These are phyloP conservation scores for Dasyprocta punctata DNA, from an alignment of 2,113 vertebrate species.

Conservation along the genomic window DNA sequence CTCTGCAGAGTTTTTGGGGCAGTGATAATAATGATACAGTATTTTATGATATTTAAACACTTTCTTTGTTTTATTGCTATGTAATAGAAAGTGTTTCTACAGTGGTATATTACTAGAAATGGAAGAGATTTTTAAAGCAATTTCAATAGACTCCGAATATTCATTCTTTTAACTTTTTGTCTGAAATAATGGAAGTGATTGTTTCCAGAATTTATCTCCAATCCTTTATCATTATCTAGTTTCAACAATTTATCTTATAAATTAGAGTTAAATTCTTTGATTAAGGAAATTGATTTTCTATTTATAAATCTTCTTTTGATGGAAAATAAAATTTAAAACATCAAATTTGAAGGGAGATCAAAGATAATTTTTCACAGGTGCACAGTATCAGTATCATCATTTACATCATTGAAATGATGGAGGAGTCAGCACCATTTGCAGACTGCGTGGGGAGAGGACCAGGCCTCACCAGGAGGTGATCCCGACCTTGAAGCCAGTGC, in stretches of 20 bases:
- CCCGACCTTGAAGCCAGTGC: too few relatives aligned
- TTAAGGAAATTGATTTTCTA: background rate
- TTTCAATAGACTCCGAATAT: background rate
- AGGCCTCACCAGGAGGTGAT: too few relatives aligned
- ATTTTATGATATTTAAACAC: background rate
- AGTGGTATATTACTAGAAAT: background rate
- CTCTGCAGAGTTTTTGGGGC: background rate
- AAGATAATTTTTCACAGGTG: background rate
- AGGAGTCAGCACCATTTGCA: too few relatives aligned
- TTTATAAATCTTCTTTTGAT: background rate
- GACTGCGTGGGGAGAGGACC: too few relatives aligned
- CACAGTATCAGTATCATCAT: background rate
- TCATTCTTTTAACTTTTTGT: background rate
- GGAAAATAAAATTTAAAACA: background rate
- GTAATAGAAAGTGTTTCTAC: background rate
- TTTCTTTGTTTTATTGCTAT: background rate
- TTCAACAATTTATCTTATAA: constrained; percentile 14
- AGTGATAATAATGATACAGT: background rate
- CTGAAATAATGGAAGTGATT: background rate
- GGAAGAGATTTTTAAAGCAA: background rate
- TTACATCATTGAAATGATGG: background rate
- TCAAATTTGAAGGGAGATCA: background rate
- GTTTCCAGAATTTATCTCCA: background rate
- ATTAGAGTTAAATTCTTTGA: background rate
- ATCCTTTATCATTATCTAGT: background rate